Conservation (phyloP, 2,113 vertebrate genomes). For the Nycticebus coucang region DNA sequence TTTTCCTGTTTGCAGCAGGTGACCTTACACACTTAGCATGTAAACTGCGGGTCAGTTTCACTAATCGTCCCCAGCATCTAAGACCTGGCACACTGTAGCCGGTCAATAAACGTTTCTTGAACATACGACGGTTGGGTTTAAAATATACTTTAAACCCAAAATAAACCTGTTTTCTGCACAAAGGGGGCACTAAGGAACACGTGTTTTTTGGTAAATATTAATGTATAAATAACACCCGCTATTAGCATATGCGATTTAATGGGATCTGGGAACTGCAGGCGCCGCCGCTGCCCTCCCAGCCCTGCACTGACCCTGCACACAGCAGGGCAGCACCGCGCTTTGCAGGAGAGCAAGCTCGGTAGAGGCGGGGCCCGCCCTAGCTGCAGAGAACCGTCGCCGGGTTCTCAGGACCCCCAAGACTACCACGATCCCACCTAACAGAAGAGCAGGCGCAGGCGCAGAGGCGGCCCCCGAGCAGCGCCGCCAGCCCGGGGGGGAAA, state of each 20-base stretch:
- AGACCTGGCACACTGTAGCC: background rate
- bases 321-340: background rate
- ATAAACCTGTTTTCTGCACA: background rate
- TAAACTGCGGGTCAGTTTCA: background rate
- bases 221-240: background rate
- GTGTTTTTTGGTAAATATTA: background rate
- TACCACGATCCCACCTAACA: accelerated
- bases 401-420: accelerated
- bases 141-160: background rate
- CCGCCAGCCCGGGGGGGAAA: background rate
- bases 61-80: background rate
- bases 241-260: background rate
- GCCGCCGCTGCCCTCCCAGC: background rate
- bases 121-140: background rate
- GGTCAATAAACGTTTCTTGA: background rate
- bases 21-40: accelerated
- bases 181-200: too few species aligned
- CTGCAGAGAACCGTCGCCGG: accelerated
- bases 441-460: accelerated
- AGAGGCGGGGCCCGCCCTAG: background rate
- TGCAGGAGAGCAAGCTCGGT: background rate
- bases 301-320: background rate
- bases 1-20: background rate
- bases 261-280: background rate
- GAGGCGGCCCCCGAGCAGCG: accelerated